A percentile compares a stretch with the other conserved stretches of the same genome.
Evolutionary conservation across 2,797 vertebrate species (phyloP).

Genomic region (Anisognathus igniventris): DNA sequence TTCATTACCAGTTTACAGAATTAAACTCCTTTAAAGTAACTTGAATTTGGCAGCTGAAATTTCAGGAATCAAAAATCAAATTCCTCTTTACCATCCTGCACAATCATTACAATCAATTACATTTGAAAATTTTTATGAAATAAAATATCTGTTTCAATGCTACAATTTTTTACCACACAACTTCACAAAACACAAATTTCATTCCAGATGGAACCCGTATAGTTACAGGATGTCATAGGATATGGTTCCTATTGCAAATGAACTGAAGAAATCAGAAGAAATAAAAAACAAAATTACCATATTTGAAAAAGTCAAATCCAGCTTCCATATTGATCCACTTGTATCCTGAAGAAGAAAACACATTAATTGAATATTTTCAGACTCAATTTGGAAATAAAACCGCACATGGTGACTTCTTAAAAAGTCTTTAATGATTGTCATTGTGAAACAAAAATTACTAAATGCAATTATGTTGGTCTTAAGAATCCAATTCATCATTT

Average conservation of each 20-base stretch:
- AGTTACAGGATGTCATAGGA: background rate
- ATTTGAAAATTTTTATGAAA: background rate
- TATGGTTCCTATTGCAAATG: background rate
- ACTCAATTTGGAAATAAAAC: background rate
- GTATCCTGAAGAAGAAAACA: slow-evolving; percentile 80
- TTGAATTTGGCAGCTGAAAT: background rate
- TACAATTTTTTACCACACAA: background rate
- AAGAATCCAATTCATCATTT: background rate
- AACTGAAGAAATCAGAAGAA: background rate
- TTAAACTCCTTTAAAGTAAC: background rate
- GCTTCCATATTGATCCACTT: slow-evolving; percentile 90
- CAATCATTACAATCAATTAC: background rate
- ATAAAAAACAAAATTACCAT: slow-evolving; percentile 73
- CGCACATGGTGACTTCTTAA: background rate
- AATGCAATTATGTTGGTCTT: background rate
- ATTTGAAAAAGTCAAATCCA: slow-evolving; percentile 92
- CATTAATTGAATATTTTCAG: background rate
- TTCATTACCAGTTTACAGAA: background rate
- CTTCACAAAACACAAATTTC: background rate
- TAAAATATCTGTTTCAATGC: background rate
- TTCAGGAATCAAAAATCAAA: background rate
- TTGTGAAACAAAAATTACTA: background rate
- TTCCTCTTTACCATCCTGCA: background rate
- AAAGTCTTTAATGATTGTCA: background rate
- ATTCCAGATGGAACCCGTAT: background rate